Base-by-base conservation (phyloP, 2,797 vertebrate genomes). In the Spondyliosoma cantharus region DNA sequence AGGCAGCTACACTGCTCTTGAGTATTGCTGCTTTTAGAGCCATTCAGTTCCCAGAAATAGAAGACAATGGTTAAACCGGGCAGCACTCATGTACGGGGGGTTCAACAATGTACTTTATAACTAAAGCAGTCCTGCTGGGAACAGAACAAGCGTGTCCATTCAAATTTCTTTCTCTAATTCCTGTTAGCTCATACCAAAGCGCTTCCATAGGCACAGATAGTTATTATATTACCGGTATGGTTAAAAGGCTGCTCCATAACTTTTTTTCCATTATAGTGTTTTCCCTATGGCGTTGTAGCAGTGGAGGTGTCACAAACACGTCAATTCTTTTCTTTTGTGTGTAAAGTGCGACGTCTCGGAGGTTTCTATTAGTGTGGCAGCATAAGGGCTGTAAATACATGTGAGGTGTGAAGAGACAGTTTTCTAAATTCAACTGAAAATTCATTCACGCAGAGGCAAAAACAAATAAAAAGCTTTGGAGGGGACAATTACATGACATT, bases 101-200 rank as follows among this genome's bases (percentile, higher is more conserved):
- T 71, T 80, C 53, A 71, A 74, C 54, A 32, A 42, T 46, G 4
- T 13, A 27, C 45, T 71, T 42, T 22, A 25, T 5, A 72, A 32
- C 27, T 45, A 19, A 27, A 27, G 32, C 22, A 27, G 20, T 13
- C 42, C 24, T 72, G n/a, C 19, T 72, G 0, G 37, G 49, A 57
- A 50, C 61, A 69, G 8, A 65, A 60, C 50, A 56, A 71, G 65
- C 52, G 3, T 56, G 25, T 63, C 45, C 65, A 68, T 71, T 79
- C 25, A 62, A 17, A 42, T 59, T 13, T 25, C 4, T 59, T 57
- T 56, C 2, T 2, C 20, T 52, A 37, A 22, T 67, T 54, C 17
- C 25, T 67, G 3, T 62, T 52, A 13, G 7, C 22, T 53, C 19
- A 24, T 25, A 22, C 16, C 43, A 63, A 43, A 22, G 22, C 61